Evolutionary conservation across 2,113 vertebrate genomes (phyloP).

Genomic region (Clupea harengus): DNA sequence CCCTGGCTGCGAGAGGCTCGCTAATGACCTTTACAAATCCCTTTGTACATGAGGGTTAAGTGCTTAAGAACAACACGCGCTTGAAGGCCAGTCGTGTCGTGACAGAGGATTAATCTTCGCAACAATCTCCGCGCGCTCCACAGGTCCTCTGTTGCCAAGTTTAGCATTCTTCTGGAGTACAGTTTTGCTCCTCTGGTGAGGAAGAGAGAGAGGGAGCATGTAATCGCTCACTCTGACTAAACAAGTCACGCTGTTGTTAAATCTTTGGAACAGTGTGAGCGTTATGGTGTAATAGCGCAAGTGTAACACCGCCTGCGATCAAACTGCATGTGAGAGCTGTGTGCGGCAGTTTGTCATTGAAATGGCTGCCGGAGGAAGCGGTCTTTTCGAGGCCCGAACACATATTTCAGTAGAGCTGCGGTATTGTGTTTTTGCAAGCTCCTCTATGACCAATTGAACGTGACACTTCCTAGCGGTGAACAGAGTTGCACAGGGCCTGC

Average conservation of each 20-base stretch:
- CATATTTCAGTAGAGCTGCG: not conserved
- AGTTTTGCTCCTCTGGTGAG: slow-evolving; percentile 22
- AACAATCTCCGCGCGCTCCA: slow-evolving; percentile 45
- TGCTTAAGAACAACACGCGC: slow-evolving; percentile 57
- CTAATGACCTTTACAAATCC: slow-evolving; percentile 66
- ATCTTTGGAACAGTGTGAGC: not conserved
- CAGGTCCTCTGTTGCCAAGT: slow-evolving; percentile 26
- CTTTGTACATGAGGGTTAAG: slow-evolving; percentile 66
- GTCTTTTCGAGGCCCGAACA: not conserved
- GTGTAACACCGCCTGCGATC: not conserved
- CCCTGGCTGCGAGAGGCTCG: slow-evolving; percentile 58
- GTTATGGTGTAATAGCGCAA: not conserved
- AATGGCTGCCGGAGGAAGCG: not conserved
- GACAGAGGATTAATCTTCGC: slow-evolving; percentile 53
- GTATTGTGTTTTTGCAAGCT: slow-evolving; percentile 7
- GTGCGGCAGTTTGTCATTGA: not conserved
- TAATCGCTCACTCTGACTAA: slow-evolving; percentile 16
- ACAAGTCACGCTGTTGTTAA: slow-evolving; percentile 11
- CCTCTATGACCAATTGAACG: slow-evolving; percentile 13
- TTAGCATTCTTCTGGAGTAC: slow-evolving; percentile 28
- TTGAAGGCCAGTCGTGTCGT: slow-evolving; percentile 58
- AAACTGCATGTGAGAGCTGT: not conserved
- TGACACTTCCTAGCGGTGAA: not conserved
- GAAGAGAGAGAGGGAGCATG: slow-evolving; percentile 18
- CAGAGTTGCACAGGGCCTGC: not conserved